Evolutionary conservation across 2,113 vertebrate genomes (phyloP).

Genomic region (Sialia sialis): DNA sequence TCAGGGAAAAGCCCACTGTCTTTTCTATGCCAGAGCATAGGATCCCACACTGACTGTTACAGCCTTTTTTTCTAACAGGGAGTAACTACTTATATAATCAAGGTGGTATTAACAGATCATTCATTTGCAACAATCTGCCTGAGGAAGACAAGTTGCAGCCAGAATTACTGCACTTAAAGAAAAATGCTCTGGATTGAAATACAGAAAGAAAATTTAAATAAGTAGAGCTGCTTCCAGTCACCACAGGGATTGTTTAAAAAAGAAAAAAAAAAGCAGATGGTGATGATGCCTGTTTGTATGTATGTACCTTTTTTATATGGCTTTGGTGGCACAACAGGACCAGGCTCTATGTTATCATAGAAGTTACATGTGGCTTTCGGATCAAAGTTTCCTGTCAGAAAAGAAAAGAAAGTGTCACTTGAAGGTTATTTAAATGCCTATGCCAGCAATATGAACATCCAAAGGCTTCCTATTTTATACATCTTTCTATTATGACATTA

Average conservation of each 20-base stretch:
- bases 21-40: neutral
- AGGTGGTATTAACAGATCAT: neutral
- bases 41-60: neutral
- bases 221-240: neutral
- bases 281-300: neutral
- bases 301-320: constrained; percentile 86
- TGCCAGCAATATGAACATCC: neutral
- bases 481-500: neutral
- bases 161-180: neutral
- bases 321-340: constrained; percentile 91
- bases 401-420: neutral
- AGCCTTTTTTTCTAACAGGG: neutral
- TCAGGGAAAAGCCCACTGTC: neutral
- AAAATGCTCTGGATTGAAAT: neutral
- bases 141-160: neutral
- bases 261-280: too few relatives aligned
- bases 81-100: neutral
- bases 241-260: neutral
- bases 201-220: neutral
- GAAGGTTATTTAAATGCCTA: neutral
- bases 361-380: constrained; percentile 93
- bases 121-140: neutral
- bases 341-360: constrained; percentile 94
- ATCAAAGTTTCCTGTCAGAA: constrained; percentile 89
- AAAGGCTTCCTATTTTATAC: neutral